Evolutionary conservation across 2,113 vertebrate genomes (phyloP).

Genomic region (Oxygymnocypris stewartii): DNA sequence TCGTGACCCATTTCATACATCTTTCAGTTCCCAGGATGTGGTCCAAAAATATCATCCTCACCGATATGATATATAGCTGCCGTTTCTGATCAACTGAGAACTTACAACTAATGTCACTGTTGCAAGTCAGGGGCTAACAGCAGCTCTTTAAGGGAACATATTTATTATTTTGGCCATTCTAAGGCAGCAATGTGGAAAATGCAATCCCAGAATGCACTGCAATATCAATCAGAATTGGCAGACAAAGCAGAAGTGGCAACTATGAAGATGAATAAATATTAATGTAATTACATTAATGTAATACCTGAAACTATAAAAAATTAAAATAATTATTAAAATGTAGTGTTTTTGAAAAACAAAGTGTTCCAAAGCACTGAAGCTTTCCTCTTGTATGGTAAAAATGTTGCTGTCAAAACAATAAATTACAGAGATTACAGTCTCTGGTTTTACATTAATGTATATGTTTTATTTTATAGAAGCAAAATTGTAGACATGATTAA

Average conservation of each 20-base stretch:
- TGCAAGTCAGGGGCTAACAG: neutral
- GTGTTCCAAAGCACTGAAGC: neutral
- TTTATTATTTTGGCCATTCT: neutral
- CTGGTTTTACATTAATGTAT: neutral
- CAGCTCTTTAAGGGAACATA: neutral
- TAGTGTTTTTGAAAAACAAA: neutral
- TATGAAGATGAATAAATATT: neutral
- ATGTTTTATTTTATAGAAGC: neutral
- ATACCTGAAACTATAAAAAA: neutral
- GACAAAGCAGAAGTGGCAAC: neutral
- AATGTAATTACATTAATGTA: neutral
- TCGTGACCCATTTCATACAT: slow-evolving; percentile 9
- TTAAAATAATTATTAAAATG: neutral
- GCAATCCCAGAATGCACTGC: neutral
- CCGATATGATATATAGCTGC: neutral
- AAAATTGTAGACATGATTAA: neutral
- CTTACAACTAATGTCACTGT: neutral
- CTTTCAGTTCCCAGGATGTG: neutral
- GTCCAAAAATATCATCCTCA: slow-evolving; percentile 7
- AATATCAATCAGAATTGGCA: neutral
- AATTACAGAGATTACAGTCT: neutral
- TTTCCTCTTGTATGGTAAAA: neutral
- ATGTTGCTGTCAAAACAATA: neutral
- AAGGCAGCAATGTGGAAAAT: neutral
- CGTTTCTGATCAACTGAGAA: neutral